Percentiles rank a stretch among this genome's conserved stretches.
phyloP scores from a whole-genome alignment of 2,888 invertebrate genomes.

The Drosophila flavopinicola region DNA sequence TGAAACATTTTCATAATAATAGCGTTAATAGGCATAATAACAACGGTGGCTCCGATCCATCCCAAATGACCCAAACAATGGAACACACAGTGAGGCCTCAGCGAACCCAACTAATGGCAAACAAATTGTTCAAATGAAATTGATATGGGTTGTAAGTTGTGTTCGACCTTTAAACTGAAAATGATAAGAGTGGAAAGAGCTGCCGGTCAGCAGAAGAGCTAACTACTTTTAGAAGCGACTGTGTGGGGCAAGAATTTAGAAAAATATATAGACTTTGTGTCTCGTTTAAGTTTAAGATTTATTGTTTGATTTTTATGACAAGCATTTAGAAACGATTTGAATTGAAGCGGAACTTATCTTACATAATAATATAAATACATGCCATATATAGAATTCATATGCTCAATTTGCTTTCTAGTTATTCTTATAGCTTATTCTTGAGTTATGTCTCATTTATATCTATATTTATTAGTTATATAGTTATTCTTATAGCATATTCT shows the following conservation, averaged over 20 bases:
- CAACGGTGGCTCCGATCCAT: conserved; percentile 44
- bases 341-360: too few relatives aligned
- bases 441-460: too few relatives aligned
- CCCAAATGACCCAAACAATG: conserved; percentile 51
- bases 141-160: conserved; percentile 39
- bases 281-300: conserved; percentile 11
- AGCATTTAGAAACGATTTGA: too few relatives aligned
- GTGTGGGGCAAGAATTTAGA: not conserved
- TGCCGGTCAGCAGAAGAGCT: not conserved
- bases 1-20: conserved; percentile 80
- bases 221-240: conserved; percentile 1
- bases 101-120: conserved; percentile 59
- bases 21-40: conserved; percentile 77
- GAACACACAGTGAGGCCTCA: conserved; percentile 35
- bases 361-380: too few relatives aligned
- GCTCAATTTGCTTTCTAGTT: too few relatives aligned
- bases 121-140: conserved; percentile 71
- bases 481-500: too few relatives aligned
- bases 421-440: too few relatives aligned
- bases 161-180: not conserved
- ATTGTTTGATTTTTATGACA: conserved; percentile 4
- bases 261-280: conserved; percentile 12
- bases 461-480: too few relatives aligned
- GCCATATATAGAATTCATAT: too few relatives aligned
- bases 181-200: conserved; percentile 26